phyloP scores from a whole-genome alignment of 2,888 invertebrate genomes.

The Drosophila siamana region DNA sequence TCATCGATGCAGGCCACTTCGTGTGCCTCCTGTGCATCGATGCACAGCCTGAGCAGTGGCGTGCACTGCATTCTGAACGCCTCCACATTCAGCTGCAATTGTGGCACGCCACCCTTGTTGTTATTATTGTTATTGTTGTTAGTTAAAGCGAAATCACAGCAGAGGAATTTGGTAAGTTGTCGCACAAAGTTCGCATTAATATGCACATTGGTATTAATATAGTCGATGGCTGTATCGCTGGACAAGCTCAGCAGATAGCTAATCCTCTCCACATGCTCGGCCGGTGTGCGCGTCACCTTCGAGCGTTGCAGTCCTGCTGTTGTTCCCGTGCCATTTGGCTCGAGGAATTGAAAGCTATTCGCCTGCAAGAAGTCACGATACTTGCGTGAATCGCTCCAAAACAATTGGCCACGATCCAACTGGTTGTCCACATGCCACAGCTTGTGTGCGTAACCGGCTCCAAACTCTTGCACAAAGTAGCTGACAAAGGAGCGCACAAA shows the following conservation, averaged over 20 bases:
- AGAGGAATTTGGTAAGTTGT: constrained; percentile 81
- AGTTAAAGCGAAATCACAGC: constrained; percentile 82
- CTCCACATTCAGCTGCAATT: constrained; percentile 65
- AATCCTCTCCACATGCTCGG: constrained; percentile 80
- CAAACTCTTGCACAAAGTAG: constrained; percentile 82
- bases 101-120: constrained; percentile 12
- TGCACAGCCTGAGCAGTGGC: constrained; percentile 79
- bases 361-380: constrained; percentile 71
- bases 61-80: constrained; percentile 75
- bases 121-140: constrained; percentile 45
- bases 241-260: constrained; percentile 71
- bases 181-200: constrained; percentile 80
- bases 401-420: constrained; percentile 74
- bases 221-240: constrained; percentile 83
- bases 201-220: constrained; percentile 83
- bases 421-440: constrained; percentile 80
- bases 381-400: constrained; percentile 66
- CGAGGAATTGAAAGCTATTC: constrained; percentile 78
- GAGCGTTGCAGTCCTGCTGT: constrained; percentile 40
- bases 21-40: constrained; percentile 77
- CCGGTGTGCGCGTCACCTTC: constrained; percentile 46
- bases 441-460: constrained; percentile 77
- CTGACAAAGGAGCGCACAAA: constrained; percentile 77
- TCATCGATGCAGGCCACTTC: constrained; percentile 82
- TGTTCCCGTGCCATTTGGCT: constrained; percentile 49